Evolutionary conservation across 2,797 vertebrate species (phyloP).

Genomic region (Pampus argenteus): DNA sequence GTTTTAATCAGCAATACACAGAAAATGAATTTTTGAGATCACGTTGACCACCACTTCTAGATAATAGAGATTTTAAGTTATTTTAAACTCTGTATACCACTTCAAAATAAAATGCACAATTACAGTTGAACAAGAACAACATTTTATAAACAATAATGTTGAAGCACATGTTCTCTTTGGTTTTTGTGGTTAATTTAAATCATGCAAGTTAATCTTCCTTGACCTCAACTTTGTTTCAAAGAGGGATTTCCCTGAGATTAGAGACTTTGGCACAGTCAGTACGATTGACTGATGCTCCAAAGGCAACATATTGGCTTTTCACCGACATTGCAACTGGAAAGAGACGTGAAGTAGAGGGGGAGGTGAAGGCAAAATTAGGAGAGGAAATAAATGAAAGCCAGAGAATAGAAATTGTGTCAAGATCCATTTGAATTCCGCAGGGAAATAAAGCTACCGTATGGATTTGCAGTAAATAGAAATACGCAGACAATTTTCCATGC

Average conservation of each 20-base stretch:
- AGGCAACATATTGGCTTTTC: slow-evolving; percentile 72
- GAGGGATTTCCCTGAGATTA: slow-evolving; percentile 51
- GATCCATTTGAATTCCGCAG: slow-evolving; percentile 50
- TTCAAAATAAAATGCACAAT: neutral
- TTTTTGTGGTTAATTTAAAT: slow-evolving; percentile 12
- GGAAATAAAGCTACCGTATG: slow-evolving; percentile 68
- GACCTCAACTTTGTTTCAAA: slow-evolving; percentile 51
- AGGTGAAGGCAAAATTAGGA: slow-evolving; percentile 14
- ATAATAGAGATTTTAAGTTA: neutral
- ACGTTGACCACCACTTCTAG: neutral
- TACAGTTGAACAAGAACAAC: neutral
- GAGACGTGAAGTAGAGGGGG: slow-evolving; percentile 29
- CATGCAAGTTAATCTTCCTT: slow-evolving; percentile 19
- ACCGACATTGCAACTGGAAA: slow-evolving; percentile 47
- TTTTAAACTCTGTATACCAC: neutral
- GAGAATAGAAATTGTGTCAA: slow-evolving; percentile 59
- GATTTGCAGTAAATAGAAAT: slow-evolving; percentile 58
- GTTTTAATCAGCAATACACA: slow-evolving; percentile 12
- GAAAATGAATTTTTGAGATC: neutral
- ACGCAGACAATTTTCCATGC: slow-evolving; percentile 38
- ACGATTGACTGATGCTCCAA: slow-evolving; percentile 59
- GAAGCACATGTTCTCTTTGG: neutral
- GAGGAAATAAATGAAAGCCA: slow-evolving; percentile 31
- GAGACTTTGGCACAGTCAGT: slow-evolving; percentile 54
- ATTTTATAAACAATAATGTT: neutral